Base-by-base conservation (phyloP, 1,140 invertebrate species). In the Telenomus remus region DNA sequence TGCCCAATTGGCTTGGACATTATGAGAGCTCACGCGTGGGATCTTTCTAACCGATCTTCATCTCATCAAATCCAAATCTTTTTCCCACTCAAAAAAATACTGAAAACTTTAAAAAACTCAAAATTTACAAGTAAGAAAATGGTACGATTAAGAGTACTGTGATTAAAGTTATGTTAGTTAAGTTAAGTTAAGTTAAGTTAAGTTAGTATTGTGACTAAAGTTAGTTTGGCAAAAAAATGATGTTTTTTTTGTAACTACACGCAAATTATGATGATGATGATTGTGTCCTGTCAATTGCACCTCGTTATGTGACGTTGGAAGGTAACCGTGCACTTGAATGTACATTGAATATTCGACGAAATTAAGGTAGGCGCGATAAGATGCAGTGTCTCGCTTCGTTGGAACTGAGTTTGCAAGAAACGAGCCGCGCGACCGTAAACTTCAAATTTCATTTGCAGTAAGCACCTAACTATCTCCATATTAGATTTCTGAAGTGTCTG, bases 1-100 rank as follows among this genome's bases (percentile, higher is more conserved):
- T 80, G 74, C 49, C 57, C 50, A 85, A 87, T 87, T 87, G 85
- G 85, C 86, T 81, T 33, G 61, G 76, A 82, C 78, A 82, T 83
- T 82, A 27, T 27, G 60, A 72, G 73, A 71, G 51, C 63, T 65
- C 63, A 70, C 53, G 60, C 65, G 54, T 69, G 72, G 65, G 72
- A 76, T 64, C 15, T 39, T 75, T 68, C 35, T 46, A 51, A 33
- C 7, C 27, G 63, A 66, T 57, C 19, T 27, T 6, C 2, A 1
- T 27, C 19, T 27, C 19, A 27, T 27, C 19, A 27, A 27, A 27
- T 6, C 2, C 6, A 1, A 27, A 3, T 27, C 19, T 27, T 27
- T 6, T 27, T 27, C 19, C n/a, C n/a, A n/a, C n/a, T n/a, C n/a
- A n/a, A n/a, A n/a, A n/a, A n/a, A n/a, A n/a, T n/a, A n/a, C n/a